phyloP scores from a whole-genome alignment of 2,113 vertebrate species.

The Pseudorhombus dupliciocellatus region DNA sequence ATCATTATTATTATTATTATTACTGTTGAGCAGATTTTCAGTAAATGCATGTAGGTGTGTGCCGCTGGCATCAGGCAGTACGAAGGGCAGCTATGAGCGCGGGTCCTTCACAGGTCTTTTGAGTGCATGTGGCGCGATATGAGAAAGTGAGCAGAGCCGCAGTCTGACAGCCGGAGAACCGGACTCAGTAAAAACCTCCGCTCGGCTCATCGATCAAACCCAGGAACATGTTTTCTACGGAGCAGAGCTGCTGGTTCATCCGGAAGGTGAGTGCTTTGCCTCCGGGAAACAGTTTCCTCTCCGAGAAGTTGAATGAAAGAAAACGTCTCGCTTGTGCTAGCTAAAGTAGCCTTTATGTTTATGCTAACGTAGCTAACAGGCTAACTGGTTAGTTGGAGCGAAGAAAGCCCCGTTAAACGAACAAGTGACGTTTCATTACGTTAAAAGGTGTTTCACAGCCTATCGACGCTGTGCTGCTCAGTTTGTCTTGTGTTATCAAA shows the following conservation, averaged over 20 bases:
- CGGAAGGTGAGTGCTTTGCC: conserved; percentile 77
- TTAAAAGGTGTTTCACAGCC: too few relatives aligned
- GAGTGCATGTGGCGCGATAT: conserved; percentile 79
- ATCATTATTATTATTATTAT: not conserved
- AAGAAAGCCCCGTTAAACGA: not conserved
- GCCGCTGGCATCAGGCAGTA: conserved; percentile 60
- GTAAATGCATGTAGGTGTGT: not conserved
- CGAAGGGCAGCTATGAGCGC: conserved; percentile 20
- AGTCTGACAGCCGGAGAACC: conserved; percentile 39
- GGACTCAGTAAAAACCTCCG: not conserved
- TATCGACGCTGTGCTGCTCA: too few relatives aligned
- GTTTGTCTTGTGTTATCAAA: too few relatives aligned
- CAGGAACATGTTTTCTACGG: conserved; percentile 71
- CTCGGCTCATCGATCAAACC: not conserved
- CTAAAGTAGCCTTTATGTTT: conserved; percentile 9
- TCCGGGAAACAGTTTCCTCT: not conserved
- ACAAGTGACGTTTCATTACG: not conserved
- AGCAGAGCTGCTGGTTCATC: conserved; percentile 78
- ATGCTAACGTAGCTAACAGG: conserved; percentile 16
- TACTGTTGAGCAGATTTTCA: not conserved
- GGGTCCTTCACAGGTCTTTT: conserved; percentile 76
- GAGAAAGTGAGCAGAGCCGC: conserved; percentile 38
- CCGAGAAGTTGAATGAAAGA: not conserved
- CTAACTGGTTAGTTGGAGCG: too few relatives aligned
- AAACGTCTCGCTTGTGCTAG: not conserved